Evolutionary conservation across 1,140 invertebrate genomes (phyloP).

Genomic region (Saccostrea echinata): DNA sequence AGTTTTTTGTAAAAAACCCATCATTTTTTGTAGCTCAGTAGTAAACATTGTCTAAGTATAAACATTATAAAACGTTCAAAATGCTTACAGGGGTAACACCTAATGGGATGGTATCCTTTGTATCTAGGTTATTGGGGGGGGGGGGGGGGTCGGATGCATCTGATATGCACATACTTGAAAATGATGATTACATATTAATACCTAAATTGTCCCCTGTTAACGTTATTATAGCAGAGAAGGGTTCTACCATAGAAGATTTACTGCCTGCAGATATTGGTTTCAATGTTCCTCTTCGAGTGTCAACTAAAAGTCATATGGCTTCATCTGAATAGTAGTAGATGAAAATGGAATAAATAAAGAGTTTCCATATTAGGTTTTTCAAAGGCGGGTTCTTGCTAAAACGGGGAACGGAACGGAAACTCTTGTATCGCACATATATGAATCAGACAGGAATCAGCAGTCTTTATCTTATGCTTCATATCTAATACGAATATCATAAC

Average conservation of each 20-base stretch:
- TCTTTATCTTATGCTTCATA: too few species aligned
- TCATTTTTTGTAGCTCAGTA: not conserved
- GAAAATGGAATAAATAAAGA: conserved; percentile 11
- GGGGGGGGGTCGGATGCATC: too few species aligned
- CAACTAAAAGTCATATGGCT: conserved; percentile 34
- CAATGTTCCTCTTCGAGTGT: conserved; percentile 34
- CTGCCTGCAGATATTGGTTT: conserved; percentile 36
- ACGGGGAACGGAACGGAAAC: too few species aligned
- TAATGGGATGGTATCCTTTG: conserved; percentile 40
- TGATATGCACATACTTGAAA: conserved; percentile 1
- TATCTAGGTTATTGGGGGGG: conserved; percentile 36
- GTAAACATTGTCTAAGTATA: conserved; percentile 46
- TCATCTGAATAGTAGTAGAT: conserved; percentile 33
- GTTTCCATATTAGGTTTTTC: not conserved
- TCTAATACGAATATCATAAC: too few species aligned
- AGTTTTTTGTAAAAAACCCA: conserved; percentile 39
- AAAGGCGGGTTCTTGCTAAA: too few species aligned
- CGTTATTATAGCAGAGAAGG: conserved; percentile 51
- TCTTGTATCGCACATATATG: too few species aligned
- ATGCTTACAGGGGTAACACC: conserved; percentile 20
- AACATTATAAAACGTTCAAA: conserved; percentile 48
- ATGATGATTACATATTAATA: conserved; percentile 43
- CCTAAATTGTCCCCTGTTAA: conserved; percentile 20
- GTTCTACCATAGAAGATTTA: conserved; percentile 48
- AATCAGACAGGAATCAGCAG: too few species aligned